These are phyloP conservation scores for Nemopilema nomurai DNA, from an alignment of 30 jellyfish, hydroid and myxozoan species.

Conservation along the genomic window DNA sequence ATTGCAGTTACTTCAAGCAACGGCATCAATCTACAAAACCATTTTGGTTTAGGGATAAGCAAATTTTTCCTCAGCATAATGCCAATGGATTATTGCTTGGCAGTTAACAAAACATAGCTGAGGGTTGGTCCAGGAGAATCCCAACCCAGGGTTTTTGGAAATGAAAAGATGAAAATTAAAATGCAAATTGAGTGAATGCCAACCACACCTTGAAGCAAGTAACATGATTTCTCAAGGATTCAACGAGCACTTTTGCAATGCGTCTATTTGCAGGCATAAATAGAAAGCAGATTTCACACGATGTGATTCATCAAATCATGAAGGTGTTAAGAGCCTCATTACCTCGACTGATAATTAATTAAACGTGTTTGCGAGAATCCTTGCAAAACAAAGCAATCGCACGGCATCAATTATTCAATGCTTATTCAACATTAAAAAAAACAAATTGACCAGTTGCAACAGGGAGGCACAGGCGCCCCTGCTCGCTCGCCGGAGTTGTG, in stretches of 20 bases:
- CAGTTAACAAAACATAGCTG: no score
- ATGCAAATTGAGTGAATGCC: no score
- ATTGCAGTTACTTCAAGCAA: no score
- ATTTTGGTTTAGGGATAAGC: no score
- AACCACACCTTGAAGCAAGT: no score
- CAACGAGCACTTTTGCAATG: neutral
- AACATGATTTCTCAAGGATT: neutral
- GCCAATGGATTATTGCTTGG: no score
- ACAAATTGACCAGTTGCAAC: constrained; percentile 23
- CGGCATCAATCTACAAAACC: no score
- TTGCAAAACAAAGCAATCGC: constrained; percentile 6
- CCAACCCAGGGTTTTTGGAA: no score
- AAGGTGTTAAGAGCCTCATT: neutral
- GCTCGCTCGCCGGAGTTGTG: constrained; percentile 9
- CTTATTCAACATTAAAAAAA: constrained; percentile 7
- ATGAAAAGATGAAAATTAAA: no score
- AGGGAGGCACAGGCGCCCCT: neutral
- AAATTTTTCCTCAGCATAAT: no score
- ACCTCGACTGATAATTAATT: constrained; percentile 38
- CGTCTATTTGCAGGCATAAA: neutral
- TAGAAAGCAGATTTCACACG: neutral
- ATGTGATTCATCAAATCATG: neutral
- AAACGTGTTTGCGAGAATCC: constrained; percentile 26
- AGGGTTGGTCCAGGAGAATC: no score
- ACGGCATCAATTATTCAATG: constrained; percentile 21